Conservation (phyloP, 2,888 invertebrate genomes). For the Omphaloscelis lunosa region DNA sequence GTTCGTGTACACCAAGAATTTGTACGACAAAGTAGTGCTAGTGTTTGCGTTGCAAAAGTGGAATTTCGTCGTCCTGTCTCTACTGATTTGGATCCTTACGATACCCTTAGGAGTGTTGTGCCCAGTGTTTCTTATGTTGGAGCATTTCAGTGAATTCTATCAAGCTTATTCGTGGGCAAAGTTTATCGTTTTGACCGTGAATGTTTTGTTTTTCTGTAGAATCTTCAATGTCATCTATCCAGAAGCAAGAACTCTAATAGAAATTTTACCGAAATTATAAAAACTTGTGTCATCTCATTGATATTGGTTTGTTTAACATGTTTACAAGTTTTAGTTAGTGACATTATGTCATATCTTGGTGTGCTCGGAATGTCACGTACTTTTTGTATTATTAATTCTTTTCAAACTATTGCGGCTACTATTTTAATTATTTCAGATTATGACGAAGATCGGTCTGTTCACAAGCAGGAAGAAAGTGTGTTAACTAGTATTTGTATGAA, state of each 20-base stretch:
- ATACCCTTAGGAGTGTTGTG: constrained; percentile 72
- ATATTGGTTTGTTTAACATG: constrained; percentile 78
- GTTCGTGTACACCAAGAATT: constrained; percentile 81
- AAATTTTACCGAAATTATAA: constrained; percentile 57
- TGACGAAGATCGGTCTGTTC: constrained; percentile 26
- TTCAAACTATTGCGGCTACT: constrained; percentile 67
- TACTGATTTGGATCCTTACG: constrained; percentile 73
- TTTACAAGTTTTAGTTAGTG: constrained; percentile 79
- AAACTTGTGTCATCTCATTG: constrained; percentile 72
- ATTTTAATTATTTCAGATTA: constrained; percentile 62
- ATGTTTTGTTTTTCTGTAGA: constrained; percentile 76
- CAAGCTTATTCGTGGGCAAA: constrained; percentile 72
- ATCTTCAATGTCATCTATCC: constrained; percentile 76
- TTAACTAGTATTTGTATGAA: too few relatives aligned
- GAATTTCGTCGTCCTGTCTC: constrained; percentile 67
- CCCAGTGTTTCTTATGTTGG: constrained; percentile 45
- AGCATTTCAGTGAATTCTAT: constrained; percentile 61
- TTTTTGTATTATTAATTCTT: constrained; percentile 69
- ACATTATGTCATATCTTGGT: constrained; percentile 68
- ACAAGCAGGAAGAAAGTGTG: too few relatives aligned
- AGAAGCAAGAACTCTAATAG: constrained; percentile 30
- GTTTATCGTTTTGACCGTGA: constrained; percentile 75
- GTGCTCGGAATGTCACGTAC: neutral
- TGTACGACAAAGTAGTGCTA: constrained; percentile 81
- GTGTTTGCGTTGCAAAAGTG: constrained; percentile 73